Base-by-base conservation (phyloP, 2,888 invertebrate genomes). In the Acronicta alni region DNA sequence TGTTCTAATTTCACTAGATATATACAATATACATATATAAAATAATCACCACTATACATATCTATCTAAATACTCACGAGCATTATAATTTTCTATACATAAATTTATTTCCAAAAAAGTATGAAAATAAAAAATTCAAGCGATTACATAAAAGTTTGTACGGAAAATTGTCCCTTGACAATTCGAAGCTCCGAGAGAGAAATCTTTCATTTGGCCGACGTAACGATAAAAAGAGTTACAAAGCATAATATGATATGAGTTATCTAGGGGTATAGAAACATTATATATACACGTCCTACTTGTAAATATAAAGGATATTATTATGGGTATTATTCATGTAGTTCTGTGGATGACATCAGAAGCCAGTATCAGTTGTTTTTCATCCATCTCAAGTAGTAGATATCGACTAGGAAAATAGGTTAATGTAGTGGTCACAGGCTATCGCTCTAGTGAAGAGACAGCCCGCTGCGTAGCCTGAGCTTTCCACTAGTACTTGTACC, bases 121-220 rank as follows among this genome's bases (percentile, higher is more conserved):
- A 37, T 41, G 32, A 49, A 54, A 68, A 63, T 37, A 65, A 67
- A 58, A 51, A 65, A 71, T 67, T 65, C 53, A 54, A 70, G 43
- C 46, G 43, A 51, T 46, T 57, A 15, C 18, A 47, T 30, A 48
- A 71, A 64, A 71, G 43, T 67, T 65, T 51, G 26, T 49, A 58
- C 49, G 38, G 65, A 54, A 70, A 57, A 54, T 47, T 58, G 71
- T 65, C 58, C 46, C 47, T 17, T 57, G 53, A 37, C 37, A 54
- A 44, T 65, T 47, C 10, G 9, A 20, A 58, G 49, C 51, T 71
- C 46, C 44, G 15, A 41, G 30, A 52, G 39, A 46, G 57, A 57
- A 65, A 58, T 53, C 42, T 57, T 64, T 67, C 39, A 65, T 71
- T 67, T 41, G 41, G 53, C 46, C 37, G 23, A 51, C 39, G 23